These are phyloP conservation scores for Accipiter virgatus DNA, from an alignment of 2,113 vertebrate species.

Conservation along the genomic window DNA sequence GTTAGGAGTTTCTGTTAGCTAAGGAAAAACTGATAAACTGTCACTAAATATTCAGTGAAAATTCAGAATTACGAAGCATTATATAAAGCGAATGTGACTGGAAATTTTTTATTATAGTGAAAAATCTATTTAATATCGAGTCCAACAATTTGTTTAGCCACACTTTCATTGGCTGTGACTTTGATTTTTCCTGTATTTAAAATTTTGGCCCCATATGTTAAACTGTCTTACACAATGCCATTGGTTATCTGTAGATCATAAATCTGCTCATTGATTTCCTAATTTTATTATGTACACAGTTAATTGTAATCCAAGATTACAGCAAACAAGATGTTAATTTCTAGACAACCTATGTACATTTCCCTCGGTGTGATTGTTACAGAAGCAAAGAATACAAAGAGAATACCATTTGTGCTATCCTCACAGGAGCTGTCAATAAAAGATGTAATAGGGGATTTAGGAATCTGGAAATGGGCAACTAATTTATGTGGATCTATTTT, in stretches of 20 bases:
- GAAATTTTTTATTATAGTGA: background rate
- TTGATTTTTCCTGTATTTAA: slow-evolving; percentile 41
- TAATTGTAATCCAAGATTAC: slow-evolving; percentile 92
- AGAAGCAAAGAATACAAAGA: slow-evolving; percentile 75
- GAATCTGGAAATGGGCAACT: slow-evolving; percentile 87
- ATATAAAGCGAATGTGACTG: background rate
- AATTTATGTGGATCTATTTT: slow-evolving; percentile 90
- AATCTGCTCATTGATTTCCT: slow-evolving; percentile 75
- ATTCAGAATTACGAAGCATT: background rate
- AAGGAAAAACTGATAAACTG: background rate
- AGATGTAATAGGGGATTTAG: slow-evolving; percentile 91
- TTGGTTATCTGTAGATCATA: slow-evolving; percentile 65
- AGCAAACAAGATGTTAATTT: slow-evolving; percentile 88
- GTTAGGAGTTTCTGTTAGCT: background rate
- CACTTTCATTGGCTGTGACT: slow-evolving; percentile 20
- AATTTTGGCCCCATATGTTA: slow-evolving; percentile 46
- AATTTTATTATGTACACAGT: slow-evolving; percentile 84
- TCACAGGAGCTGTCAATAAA: slow-evolving; percentile 84
- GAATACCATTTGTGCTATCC: slow-evolving; percentile 78
- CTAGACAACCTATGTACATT: slow-evolving; percentile 78
- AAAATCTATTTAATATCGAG: background rate
- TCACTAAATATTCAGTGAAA: background rate
- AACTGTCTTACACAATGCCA: slow-evolving; percentile 42
- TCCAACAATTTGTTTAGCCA: background rate
- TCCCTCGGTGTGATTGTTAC: slow-evolving; percentile 72